Base-by-base conservation (phyloP, 2,888 invertebrate species). In the Caenorhabditis wallacei region DNA sequence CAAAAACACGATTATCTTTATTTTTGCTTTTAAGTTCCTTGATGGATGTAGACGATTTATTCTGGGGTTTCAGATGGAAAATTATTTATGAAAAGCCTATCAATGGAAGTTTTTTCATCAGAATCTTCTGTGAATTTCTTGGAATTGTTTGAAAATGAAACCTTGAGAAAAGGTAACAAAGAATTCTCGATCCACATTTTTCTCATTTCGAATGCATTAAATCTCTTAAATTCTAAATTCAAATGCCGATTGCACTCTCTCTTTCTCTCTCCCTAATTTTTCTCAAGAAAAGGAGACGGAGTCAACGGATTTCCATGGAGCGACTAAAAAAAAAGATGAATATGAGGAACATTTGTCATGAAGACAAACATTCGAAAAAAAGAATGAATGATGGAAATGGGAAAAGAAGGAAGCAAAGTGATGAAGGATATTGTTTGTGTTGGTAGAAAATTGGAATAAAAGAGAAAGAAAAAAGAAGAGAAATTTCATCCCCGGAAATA, bases 301-400 rank as follows among this genome's bases (percentile, higher is more conserved):
- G 66, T 30, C 66, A 18, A 2, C 20, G 51, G 66, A 66, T 66
- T 66, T 66, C 66, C 66, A 40, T 53, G 53, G 53, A 66, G 66
- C 66, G 66, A 66, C 53, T 66, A 66, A 66, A 66, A 48, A n/a
- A 70, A 63, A 72, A 53, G 72, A 72, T 72, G 72, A 53, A 72
- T 72, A 30, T 8, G 53, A 48, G 30, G 71, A 72, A 61, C 72
- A 61, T 72, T 72, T 72, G 61, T 72, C 72, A 72, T 63, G 37
- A 48, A 51, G 61, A 51, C 61, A 72, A 61, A 72, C 53, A 63
- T 61, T 40, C 35, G 43, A 40, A 69, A 69, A 69, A 30, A 51
- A 53, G 30, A 18, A 30, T 53, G 66, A 40, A 35, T 30, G 30
- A 40, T n/a, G 40, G 48, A 64, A 64, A 48, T 51, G 51, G 20